These are phyloP conservation scores for Linnaemya tessellans DNA, from an alignment of 2,888 invertebrate genomes.

Conservation along the genomic window DNA sequence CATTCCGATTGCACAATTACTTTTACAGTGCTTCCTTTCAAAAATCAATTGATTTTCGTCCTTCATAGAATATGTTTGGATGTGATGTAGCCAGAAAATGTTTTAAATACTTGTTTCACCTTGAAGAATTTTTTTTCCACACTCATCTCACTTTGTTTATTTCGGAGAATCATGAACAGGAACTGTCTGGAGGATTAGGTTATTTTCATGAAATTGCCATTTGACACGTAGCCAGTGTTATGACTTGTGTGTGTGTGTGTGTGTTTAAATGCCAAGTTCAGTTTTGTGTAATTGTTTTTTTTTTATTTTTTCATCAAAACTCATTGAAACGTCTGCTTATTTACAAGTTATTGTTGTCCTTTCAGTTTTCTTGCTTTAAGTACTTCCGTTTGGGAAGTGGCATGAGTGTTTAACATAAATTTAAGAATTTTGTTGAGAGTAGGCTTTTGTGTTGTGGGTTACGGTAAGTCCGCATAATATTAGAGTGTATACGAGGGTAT, in stretches of 20 bases:
- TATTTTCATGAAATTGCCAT: slow-evolving; percentile 22
- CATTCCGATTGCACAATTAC: too few species aligned
- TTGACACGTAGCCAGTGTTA: slow-evolving; percentile 39
- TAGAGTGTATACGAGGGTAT: too few species aligned
- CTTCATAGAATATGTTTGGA: too few species aligned
- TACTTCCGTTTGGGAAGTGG: background rate
- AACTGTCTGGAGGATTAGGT: slow-evolving; percentile 16
- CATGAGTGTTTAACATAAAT: slow-evolving; percentile 20
- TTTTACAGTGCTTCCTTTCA: too few species aligned
- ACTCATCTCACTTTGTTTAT: slow-evolving; percentile 4
- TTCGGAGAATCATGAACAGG: slow-evolving; percentile 15
- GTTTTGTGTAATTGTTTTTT: slow-evolving; percentile 10
- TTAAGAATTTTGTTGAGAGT: background rate
- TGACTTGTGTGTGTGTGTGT: background rate
- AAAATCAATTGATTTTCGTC: too few species aligned
- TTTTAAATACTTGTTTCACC: background rate
- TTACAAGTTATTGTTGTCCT: background rate
- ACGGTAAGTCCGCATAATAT: background rate
- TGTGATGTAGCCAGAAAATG: background rate
- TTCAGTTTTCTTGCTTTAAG: background rate
- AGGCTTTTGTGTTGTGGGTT: background rate
- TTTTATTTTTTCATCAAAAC: background rate
- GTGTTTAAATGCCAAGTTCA: slow-evolving; percentile 28
- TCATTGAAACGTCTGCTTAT: background rate
- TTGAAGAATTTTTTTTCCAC: background rate